phyloP scores from a whole-genome alignment of 2,888 invertebrate genomes.

The Melangyna quadrimaculata region DNA sequence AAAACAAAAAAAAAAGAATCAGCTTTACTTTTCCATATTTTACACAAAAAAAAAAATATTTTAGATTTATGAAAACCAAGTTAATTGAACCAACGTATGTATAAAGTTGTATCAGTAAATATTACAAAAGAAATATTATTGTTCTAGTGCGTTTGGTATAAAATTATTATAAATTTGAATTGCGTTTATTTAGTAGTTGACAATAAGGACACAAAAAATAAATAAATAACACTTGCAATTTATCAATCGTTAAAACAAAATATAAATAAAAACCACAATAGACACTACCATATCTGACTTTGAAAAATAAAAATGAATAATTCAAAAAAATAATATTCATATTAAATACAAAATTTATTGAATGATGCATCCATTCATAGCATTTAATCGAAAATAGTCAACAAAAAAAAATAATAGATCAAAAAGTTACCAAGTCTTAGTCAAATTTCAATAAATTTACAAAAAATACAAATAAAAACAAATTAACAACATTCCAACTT shows the following conservation, averaged over 20 bases:
- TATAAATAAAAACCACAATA: slow-evolving; percentile 13
- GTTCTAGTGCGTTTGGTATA: slow-evolving; percentile 34
- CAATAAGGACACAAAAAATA: slow-evolving; percentile 38
- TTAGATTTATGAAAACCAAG: slow-evolving; percentile 14
- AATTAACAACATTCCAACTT: slow-evolving; percentile 40
- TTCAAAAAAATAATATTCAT: slow-evolving; percentile 9
- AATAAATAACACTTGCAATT: slow-evolving; percentile 21
- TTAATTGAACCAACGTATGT: slow-evolving; percentile 38
- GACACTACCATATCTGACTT: slow-evolving; percentile 41
- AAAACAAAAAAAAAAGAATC: slow-evolving; percentile 27
- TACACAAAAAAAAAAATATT: slow-evolving; percentile 8
- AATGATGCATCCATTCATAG: slow-evolving; percentile 19
- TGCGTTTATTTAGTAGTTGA: slow-evolving; percentile 58
- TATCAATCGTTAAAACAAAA: slow-evolving; percentile 6
- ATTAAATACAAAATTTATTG: slow-evolving; percentile 26
- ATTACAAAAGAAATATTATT: slow-evolving; percentile 25
- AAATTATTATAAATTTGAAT: slow-evolving; percentile 51
- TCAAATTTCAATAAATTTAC: slow-evolving; percentile 34
- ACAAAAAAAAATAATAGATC: background rate
- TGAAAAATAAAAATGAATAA: background rate
- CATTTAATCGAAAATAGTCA: slow-evolving; percentile 49
- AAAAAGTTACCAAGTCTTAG: slow-evolving; percentile 33
- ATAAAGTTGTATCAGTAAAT: slow-evolving; percentile 11
- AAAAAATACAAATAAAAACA: too few species aligned
- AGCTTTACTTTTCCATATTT: slow-evolving; percentile 63